Percentiles rank a stretch among this genome's conserved stretches.
Conservation (phyloP, 2,797 vertebrate genomes). For the Xyrichtys novacula region DNA sequence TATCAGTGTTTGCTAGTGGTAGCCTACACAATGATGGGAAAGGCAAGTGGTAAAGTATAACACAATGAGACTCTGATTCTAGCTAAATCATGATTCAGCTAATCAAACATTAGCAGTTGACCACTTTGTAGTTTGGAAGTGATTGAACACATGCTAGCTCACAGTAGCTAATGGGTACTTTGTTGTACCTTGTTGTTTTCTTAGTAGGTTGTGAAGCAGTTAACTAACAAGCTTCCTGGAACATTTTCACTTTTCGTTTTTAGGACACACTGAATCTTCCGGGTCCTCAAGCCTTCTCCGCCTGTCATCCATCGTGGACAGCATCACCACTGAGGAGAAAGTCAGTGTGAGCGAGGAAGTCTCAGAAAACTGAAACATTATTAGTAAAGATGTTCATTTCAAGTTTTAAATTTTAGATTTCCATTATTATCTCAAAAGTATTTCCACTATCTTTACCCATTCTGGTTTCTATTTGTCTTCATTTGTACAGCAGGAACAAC, state of each 20-base stretch:
- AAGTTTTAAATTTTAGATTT: constrained; percentile 28
- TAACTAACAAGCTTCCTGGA: too few species aligned
- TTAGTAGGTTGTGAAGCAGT: too few species aligned
- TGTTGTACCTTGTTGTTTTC: too few species aligned
- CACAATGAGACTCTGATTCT: too few species aligned
- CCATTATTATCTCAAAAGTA: constrained; percentile 51
- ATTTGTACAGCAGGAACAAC: constrained; percentile 55
- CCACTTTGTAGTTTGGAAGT: too few species aligned
- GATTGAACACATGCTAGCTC: too few species aligned
- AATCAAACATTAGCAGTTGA: too few species aligned
- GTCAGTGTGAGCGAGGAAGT: constrained; percentile 76
- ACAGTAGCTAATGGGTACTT: too few species aligned
- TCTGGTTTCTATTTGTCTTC: constrained; percentile 53
- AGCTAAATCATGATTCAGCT: too few species aligned
- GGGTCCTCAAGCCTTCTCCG: constrained; percentile 93
- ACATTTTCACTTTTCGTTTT: constrained; percentile 10
- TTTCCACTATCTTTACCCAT: constrained; percentile 53
- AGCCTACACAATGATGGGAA: too few species aligned
- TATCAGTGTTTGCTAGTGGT: too few species aligned
- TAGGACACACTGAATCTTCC: constrained; percentile 85
- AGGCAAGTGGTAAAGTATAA: too few species aligned
- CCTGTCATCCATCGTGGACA: constrained; percentile 97
- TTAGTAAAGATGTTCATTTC: not conserved
- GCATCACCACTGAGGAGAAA: constrained; percentile 93
- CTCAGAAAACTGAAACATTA: constrained; percentile 69